Evolutionary conservation across 2,888 invertebrate species (phyloP).

Genomic region (Heliconius hortense): DNA sequence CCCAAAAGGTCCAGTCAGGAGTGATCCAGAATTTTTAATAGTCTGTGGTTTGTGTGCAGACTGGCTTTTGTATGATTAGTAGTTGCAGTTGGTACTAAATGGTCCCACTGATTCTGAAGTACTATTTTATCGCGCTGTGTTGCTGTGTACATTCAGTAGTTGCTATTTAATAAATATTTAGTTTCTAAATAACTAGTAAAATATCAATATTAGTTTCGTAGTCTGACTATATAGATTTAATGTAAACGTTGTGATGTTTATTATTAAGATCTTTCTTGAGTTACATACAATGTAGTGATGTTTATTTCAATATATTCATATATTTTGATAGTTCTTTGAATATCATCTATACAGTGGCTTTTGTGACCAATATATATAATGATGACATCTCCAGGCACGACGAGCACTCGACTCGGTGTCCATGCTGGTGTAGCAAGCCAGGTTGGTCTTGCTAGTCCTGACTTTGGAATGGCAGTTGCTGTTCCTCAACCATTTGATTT

Average conservation of each 20-base stretch:
- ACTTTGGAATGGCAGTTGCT: slow-evolving; percentile 59
- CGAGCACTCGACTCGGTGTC: slow-evolving; percentile 56
- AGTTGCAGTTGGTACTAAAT: not conserved
- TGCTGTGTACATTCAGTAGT: not conserved
- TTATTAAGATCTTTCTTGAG: not conserved
- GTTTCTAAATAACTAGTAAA: not conserved
- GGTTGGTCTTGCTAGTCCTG: slow-evolving; percentile 52
- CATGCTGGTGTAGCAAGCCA: slow-evolving; percentile 57
- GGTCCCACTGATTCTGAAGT: not conserved
- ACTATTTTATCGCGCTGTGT: slow-evolving; percentile 4
- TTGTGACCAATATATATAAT: slow-evolving; percentile 39
- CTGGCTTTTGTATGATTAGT: not conserved
- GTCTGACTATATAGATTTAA: not conserved
- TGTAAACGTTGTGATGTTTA: not conserved
- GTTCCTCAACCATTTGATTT: slow-evolving; percentile 58
- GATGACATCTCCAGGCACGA: slow-evolving; percentile 65
- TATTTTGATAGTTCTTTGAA: slow-evolving; percentile 43
- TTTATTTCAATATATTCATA: slow-evolving; percentile 42
- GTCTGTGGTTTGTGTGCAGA: not conserved
- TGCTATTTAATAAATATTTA: not conserved
- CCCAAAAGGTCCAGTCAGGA: too few relatives aligned
- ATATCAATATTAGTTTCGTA: not conserved
- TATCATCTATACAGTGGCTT: not conserved
- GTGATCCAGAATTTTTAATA: not conserved
- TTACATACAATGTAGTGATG: slow-evolving; percentile 27